phyloP scores from a whole-genome alignment of 2,113 vertebrate species.

The Oncorhynchus masou region DNA sequence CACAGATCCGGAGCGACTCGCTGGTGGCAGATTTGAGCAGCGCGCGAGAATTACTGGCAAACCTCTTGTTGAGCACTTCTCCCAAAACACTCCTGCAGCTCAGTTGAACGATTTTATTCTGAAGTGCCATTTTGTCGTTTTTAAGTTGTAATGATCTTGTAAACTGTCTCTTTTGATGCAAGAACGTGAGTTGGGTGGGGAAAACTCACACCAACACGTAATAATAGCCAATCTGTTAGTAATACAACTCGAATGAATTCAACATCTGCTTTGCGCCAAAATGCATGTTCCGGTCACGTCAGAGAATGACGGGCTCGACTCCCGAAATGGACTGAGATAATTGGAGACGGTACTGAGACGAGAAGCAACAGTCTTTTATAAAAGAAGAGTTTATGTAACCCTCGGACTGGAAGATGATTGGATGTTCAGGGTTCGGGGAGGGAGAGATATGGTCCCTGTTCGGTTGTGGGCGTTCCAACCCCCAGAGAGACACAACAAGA shows the following conservation, averaged over 20 bases:
- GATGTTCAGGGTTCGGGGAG: conserved; percentile 46
- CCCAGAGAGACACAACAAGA: too few species aligned
- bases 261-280: conserved; percentile 13
- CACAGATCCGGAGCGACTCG: conserved; percentile 54
- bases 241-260: neutral
- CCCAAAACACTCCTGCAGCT: conserved; percentile 43
- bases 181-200: neutral
- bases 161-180: neutral
- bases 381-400: conserved; percentile 39
- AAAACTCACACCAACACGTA: neutral
- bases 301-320: neutral
- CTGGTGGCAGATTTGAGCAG: conserved; percentile 69
- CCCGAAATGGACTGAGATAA: neutral
- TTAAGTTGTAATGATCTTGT: neutral
- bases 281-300: neutral
- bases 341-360: too few species aligned
- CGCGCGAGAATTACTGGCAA: conserved; percentile 48
- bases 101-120: conserved; percentile 50
- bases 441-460: conserved; percentile 17
- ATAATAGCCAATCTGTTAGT: neutral
- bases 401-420: conserved; percentile 50
- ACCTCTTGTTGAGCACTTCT: conserved; percentile 36
- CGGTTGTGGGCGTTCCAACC: conserved; percentile 50
- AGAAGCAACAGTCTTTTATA: conserved; percentile 17
- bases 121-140: conserved; percentile 66